Conservation (phyloP, 1,140 invertebrate genomes). For the Drosophila repletoides region DNA sequence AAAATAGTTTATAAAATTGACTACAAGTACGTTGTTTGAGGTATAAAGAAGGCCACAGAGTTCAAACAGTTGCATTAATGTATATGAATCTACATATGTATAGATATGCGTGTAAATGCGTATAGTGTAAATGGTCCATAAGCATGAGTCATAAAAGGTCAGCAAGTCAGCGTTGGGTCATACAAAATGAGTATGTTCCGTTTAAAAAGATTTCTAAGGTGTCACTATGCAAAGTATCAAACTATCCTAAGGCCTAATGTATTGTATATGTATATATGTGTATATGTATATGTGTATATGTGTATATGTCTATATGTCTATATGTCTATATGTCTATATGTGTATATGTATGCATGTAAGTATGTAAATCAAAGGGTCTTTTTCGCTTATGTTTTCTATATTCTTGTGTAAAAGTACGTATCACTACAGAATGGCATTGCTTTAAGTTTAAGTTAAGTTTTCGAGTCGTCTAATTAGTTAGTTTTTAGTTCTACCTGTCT, state of each 20-base stretch:
- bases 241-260: constrained; percentile 34
- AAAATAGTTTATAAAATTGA: constrained; percentile 66
- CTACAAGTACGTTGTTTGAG: constrained; percentile 79
- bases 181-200: background rate
- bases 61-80: constrained; percentile 52
- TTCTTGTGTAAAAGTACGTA: constrained; percentile 43
- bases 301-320: constrained; percentile 48
- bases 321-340: constrained; percentile 27
- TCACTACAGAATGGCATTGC: constrained; percentile 81
- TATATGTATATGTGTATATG: constrained; percentile 31
- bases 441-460: constrained; percentile 59
- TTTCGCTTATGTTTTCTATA: background rate
- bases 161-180: constrained; percentile 63
- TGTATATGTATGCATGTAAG: constrained; percentile 42
- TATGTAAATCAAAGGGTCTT: constrained; percentile 3
- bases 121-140: constrained; percentile 67
- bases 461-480: constrained; percentile 31
- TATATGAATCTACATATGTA: constrained; percentile 2
- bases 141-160: constrained; percentile 63
- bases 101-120: constrained; percentile 35
- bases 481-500: too few relatives aligned
- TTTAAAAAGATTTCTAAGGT: constrained; percentile 16
- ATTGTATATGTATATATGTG: constrained; percentile 31
- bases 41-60: constrained; percentile 80
- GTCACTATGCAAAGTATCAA: constrained; percentile 11